Conservation (phyloP, 2,113 vertebrate genomes). For the Toxotes jaculatrix region DNA sequence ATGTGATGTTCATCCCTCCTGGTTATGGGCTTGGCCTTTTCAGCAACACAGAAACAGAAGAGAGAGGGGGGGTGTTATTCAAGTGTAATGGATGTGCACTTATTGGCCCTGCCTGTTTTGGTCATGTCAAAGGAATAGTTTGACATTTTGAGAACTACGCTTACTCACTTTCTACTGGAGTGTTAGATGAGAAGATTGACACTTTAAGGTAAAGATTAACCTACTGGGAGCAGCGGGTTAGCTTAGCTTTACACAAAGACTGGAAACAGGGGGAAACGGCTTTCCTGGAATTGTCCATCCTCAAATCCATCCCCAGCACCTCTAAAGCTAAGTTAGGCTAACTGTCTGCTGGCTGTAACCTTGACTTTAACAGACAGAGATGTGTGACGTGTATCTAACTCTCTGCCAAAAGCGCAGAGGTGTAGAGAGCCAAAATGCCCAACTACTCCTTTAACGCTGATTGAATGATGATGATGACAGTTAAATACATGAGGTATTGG, state of each 20-base stretch:
- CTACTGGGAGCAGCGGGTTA: not conserved
- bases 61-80: not conserved
- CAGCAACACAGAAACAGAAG: conserved; percentile 11
- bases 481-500: not conserved
- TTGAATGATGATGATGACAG: not conserved
- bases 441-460: not conserved
- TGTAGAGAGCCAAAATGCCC: not conserved
- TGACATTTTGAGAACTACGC: not conserved
- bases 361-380: not conserved
- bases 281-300: too few relatives aligned
- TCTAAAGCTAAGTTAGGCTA: not conserved
- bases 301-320: not conserved
- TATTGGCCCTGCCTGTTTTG: not conserved
- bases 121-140: conserved; percentile 8
- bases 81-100: conserved; percentile 4
- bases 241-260: not conserved
- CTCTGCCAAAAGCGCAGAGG: too few relatives aligned
- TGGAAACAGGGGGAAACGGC: too few relatives aligned
- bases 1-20: conserved; percentile 21
- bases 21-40: conserved; percentile 34
- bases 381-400: too few relatives aligned
- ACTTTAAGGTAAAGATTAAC: not conserved
- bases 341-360: not conserved
- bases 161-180: not conserved
- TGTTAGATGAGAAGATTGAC: not conserved